Conservation (phyloP, 2,888 invertebrate species). For the Eupithecia subumbrata region DNA sequence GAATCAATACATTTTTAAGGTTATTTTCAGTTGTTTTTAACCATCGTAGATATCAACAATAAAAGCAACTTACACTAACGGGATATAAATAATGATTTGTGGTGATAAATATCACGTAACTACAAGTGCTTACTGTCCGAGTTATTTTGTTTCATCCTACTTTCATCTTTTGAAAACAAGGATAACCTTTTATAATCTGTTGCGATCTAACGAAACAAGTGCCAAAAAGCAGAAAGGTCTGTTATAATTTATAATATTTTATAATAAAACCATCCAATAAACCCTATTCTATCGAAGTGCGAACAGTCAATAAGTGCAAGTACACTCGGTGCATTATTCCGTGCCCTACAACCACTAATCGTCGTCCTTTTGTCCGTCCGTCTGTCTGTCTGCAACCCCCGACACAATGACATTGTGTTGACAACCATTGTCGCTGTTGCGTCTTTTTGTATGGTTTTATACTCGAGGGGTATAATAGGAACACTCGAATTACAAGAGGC, state of each 20-base stretch:
- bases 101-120: neutral
- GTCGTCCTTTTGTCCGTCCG: conserved; percentile 64
- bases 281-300: conserved; percentile 23
- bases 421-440: conserved; percentile 66
- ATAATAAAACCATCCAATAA: conserved; percentile 37
- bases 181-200: neutral
- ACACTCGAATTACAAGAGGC: conserved; percentile 11
- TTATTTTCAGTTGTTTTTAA: neutral
- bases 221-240: neutral
- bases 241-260: neutral
- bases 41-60: too few relatives aligned
- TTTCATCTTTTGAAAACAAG: neutral
- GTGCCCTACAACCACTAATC: conserved; percentile 53
- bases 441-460: conserved; percentile 37
- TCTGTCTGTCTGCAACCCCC: conserved; percentile 53
- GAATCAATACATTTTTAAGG: neutral
- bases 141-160: neutral
- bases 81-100: neutral
- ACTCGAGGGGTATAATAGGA: conserved; percentile 1
- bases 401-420: conserved; percentile 62
- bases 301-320: conserved; percentile 32
- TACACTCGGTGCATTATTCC: conserved; percentile 36
- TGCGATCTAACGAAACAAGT: neutral
- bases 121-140: neutral
- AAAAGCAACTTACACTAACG: neutral